Base-by-base conservation (phyloP, 2,797 vertebrate genomes). In the Tenualosa thibaudeaui region DNA sequence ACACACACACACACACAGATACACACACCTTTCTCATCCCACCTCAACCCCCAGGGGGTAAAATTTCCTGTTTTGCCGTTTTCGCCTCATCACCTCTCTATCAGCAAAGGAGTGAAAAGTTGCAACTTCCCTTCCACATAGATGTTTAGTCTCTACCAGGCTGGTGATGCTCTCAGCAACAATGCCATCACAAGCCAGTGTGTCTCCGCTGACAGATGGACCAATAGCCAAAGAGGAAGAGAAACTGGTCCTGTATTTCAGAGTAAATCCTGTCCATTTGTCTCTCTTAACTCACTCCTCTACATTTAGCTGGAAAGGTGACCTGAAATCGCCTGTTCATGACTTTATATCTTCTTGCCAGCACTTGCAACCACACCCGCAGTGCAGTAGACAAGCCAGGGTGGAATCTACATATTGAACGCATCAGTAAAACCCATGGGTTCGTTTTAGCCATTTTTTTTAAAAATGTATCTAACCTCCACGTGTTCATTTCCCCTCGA, bases 41-140 rank as follows among this genome's bases (percentile, higher is more conserved):
- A 8, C 22, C 58, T 0, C 58, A 19, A 2, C 54, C 50, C 54
- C 54, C 54, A 56, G 17, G 37, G 17, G 90, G 89, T 90, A n/a
- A 90, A 89, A 94, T 93, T 93, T 95, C 94, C 95, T 95, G 94
- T 95, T 95, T 94, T 94, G 90, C 93, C 93, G 90, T 91, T 90
- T 87, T 51, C 49, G 85, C 88, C 89, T 92, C 91, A 90, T 84
- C 86, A 83, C 89, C 94, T 95, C 93, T 92, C 88, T 75, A 92
- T 92, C 93, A 90, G 91, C 90, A 90, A 92, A 90, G 93, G 91
- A 86, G 87, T 81, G 60, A 86, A 90, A 90, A 90, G 89, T 92
- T 92, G 89, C 81, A 68, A 24, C 85, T 93, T 93, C 88, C 90
- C 91, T 81, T 89, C 88, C 26, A 15, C 65, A 71, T 37, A 17